These are phyloP conservation scores for Urophycis tenuis DNA, from an alignment of 2,797 vertebrate genomes.

Conservation along the genomic window DNA sequence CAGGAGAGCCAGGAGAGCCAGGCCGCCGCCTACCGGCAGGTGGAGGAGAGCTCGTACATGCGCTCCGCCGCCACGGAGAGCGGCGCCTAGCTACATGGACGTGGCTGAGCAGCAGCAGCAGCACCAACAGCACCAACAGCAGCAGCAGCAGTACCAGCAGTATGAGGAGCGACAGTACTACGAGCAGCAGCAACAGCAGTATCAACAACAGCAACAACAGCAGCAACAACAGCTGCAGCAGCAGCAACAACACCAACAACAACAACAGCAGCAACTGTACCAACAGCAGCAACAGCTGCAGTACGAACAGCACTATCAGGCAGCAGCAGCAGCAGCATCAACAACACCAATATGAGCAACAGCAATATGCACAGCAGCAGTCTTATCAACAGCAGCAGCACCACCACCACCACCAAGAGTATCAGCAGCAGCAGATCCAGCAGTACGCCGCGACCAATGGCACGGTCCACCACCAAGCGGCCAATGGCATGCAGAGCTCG, in stretches of 20 bases:
- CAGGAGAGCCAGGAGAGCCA: no score
- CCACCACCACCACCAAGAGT: conserved; percentile 53
- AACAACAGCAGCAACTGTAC: conserved; percentile 49
- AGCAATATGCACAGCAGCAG: conserved; percentile 55
- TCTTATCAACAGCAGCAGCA: conserved; percentile 42
- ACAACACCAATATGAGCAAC: conserved; percentile 45
- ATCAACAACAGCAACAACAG: conserved; percentile 37
- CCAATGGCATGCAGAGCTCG: conserved; percentile 66
- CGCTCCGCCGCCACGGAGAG: conserved; percentile 65
- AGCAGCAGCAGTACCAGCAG: conserved; percentile 48
- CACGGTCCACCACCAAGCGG: conserved; percentile 66
- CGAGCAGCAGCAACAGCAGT: conserved; percentile 56
- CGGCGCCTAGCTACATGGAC: conserved; percentile 79
- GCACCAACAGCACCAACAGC: conserved; percentile 27
- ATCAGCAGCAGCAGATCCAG: conserved; percentile 64
- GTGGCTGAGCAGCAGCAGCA: conserved; percentile 67
- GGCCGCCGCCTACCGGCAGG: conserved; percentile 42
- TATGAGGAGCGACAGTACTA: conserved; percentile 58
- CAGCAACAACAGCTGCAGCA: conserved; percentile 61
- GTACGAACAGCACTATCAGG: conserved; percentile 50
- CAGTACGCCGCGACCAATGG: conserved; percentile 76
- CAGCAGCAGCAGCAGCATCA: conserved; percentile 51
- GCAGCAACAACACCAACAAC: conserved; percentile 58
- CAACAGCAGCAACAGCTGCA: conserved; percentile 55
- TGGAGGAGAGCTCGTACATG: conserved; percentile 57